A percentile compares a stretch with the other conserved stretches of the same genome.
phyloP scores from a whole-genome alignment of 2,797 vertebrate species.

The Pangasius djambal region DNA sequence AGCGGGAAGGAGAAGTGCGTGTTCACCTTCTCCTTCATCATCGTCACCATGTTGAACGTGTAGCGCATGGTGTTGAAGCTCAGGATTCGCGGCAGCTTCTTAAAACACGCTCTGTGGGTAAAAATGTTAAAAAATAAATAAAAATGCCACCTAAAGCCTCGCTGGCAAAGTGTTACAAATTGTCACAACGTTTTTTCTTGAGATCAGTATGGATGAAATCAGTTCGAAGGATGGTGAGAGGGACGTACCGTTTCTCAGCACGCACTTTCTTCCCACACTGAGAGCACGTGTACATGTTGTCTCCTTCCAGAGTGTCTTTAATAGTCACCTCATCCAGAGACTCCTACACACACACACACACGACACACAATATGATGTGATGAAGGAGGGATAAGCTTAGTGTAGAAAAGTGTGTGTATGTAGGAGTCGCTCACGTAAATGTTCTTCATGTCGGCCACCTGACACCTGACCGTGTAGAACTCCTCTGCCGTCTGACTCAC shows the following conservation, averaged over 20 bases:
- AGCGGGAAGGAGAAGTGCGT: conserved; percentile 98
- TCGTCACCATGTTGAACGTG: conserved; percentile 99
- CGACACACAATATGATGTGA: background rate
- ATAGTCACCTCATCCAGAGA: conserved; percentile 99
- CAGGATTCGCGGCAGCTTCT: conserved; percentile 96
- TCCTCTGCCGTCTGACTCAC: conserved; percentile 98
- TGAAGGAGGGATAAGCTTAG: background rate
- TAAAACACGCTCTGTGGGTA: conserved; percentile 90
- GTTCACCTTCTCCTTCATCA: conserved; percentile 99
- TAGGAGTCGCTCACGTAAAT: conserved; percentile 88
- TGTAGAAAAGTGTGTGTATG: background rate
- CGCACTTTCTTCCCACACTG: conserved; percentile 98
- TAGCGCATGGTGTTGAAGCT: conserved; percentile 99
- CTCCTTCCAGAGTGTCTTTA: conserved; percentile 97
- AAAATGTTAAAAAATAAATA: too few species aligned
- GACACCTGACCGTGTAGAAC: conserved; percentile 97
- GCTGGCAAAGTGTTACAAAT: background rate
- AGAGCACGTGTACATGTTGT: conserved; percentile 99
- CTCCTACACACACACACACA: conserved; percentile 74
- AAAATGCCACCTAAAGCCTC: background rate
- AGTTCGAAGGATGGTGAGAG: rapidly evolving
- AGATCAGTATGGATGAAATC: too few species aligned
- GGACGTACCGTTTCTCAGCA: conserved; percentile 91
- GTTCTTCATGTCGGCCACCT: conserved; percentile 99
- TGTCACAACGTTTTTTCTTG: too few species aligned